Conservation (phyloP, 23 tunicate species). For the Trididemnum clinides region DNA sequence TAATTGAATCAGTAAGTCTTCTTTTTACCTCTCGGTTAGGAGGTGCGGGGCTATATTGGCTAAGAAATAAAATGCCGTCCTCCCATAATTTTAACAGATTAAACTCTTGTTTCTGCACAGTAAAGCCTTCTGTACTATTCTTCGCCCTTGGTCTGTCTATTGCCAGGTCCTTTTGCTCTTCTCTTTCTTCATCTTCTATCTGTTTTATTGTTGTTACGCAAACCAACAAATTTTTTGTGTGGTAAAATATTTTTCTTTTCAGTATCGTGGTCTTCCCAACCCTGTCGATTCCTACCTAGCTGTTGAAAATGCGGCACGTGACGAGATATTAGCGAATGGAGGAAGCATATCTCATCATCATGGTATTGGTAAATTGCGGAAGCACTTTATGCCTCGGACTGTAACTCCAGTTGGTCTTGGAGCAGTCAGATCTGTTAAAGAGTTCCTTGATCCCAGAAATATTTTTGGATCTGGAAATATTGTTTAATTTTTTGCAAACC, state of each 20-base stretch:
- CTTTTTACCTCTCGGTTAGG: too few relatives aligned
- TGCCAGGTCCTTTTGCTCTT: too few relatives aligned
- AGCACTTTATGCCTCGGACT: slow-evolving; percentile 80
- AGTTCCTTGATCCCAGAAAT: slow-evolving; percentile 87
- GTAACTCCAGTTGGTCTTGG: slow-evolving; percentile 67
- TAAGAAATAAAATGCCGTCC: too few relatives aligned
- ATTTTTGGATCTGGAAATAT: slow-evolving; percentile 86
- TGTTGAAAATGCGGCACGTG: slow-evolving; percentile 88
- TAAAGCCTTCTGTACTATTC: too few relatives aligned
- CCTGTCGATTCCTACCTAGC: slow-evolving; percentile 72
- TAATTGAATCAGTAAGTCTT: too few relatives aligned
- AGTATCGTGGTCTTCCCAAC: slow-evolving; percentile 79
- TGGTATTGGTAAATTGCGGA: slow-evolving; percentile 87
- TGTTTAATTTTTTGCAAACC: background rate
- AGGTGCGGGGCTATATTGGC: too few relatives aligned
- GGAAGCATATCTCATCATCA: slow-evolving; percentile 93
- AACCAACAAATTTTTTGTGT: too few relatives aligned
- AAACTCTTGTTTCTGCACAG: too few relatives aligned
- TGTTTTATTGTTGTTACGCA: too few relatives aligned
- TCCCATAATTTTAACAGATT: too few relatives aligned
- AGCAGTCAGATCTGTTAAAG: slow-evolving; percentile 65
- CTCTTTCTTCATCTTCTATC: too few relatives aligned
- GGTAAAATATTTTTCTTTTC: background rate
- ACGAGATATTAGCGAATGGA: slow-evolving; percentile 82
- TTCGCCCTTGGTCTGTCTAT: too few relatives aligned